Evolutionary conservation across 2,113 vertebrate genomes (phyloP).

Genomic region (Enhydra lutris): DNA sequence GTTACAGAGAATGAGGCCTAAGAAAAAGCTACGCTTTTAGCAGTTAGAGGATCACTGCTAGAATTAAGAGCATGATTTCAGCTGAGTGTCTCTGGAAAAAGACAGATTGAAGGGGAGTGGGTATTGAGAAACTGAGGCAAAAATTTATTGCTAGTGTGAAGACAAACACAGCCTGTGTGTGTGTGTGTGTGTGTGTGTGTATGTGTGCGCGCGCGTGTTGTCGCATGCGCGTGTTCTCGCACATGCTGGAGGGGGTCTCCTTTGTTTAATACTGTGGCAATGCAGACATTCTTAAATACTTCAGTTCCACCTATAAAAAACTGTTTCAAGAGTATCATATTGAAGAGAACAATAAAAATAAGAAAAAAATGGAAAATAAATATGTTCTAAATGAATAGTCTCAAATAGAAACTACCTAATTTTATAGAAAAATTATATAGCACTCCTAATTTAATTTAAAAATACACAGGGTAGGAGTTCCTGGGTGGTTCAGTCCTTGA

Average conservation of each 20-base stretch:
- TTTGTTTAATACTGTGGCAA: neutral
- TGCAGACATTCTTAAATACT: neutral
- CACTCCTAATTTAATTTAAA: neutral
- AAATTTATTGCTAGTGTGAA: neutral
- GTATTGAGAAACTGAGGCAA: neutral
- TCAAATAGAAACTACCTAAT: neutral
- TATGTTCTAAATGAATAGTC: neutral
- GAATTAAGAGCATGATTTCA: neutral
- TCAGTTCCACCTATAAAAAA: neutral
- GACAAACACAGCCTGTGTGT: neutral
- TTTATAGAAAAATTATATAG: neutral
- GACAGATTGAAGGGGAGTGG: neutral
- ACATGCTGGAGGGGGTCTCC: neutral
- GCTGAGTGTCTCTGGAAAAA: neutral
- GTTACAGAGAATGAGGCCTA: accelerated
- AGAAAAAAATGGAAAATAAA: neutral
- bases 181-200: neutral
- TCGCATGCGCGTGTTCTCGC: accelerated
- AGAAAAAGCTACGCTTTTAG: neutral
- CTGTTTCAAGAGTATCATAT: neutral
- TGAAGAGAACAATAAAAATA: neutral
- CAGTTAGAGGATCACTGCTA: neutral
- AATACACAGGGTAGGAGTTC: neutral
- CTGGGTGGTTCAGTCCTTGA: no score
- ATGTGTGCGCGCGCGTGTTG: no score